These are phyloP conservation scores for Syncerus caffer DNA, from an alignment of 2,797 vertebrate genomes.

Conservation along the genomic window DNA sequence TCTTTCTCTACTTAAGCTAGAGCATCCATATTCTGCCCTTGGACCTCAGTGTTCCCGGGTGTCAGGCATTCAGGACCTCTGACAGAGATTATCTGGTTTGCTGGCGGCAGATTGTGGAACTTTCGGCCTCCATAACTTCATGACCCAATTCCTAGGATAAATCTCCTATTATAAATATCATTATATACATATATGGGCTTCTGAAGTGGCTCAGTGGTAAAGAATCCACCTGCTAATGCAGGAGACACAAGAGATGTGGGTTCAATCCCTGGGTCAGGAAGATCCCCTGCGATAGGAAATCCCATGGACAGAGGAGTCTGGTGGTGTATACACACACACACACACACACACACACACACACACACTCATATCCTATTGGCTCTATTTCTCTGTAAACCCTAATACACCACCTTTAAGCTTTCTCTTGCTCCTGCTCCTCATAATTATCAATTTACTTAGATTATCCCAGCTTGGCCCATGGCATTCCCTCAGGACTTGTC, in stretches of 20 bases:
- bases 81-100: background rate
- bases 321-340: background rate
- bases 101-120: too few species aligned
- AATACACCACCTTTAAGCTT: background rate
- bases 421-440: background rate
- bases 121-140: background rate
- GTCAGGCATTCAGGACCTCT: background rate
- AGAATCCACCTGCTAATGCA: background rate
- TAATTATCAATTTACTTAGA: background rate
- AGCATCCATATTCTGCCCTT: background rate
- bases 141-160: background rate
- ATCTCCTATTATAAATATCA: background rate
- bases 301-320: background rate
- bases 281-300: background rate
- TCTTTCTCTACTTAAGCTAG: background rate
- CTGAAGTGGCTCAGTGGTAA: background rate
- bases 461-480: background rate
- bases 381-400: background rate
- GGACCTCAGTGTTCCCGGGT: background rate
- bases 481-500: background rate
- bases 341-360: background rate
- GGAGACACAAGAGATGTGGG: accelerated
- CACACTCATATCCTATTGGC: background rate
- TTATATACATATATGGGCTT: background rate
- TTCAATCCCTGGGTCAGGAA: background rate